Conservation (phyloP, 2,113 vertebrate species). For the Peromyscus leucopus region DNA sequence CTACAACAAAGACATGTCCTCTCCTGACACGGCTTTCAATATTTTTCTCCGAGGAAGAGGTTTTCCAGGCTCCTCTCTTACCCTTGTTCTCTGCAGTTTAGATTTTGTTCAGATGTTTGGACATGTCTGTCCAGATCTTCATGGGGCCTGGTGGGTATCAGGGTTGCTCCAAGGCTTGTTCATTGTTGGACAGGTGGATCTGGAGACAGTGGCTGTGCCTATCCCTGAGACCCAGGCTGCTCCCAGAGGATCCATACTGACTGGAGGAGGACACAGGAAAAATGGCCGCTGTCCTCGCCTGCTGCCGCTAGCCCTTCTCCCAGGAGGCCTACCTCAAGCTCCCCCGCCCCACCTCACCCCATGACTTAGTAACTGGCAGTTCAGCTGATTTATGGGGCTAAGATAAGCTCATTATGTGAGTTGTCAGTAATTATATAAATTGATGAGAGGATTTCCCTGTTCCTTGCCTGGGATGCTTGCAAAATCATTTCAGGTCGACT, state of each 20-base stretch:
- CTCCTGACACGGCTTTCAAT: neutral
- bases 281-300: neutral
- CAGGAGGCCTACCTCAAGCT: neutral
- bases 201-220: neutral
- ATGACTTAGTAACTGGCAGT: neutral
- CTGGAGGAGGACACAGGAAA: neutral
- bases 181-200: neutral
- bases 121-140: constrained; percentile 24
- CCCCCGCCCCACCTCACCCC: neutral
- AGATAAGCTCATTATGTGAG: constrained; percentile 72
- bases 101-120: neutral
- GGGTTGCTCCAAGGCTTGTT: neutral
- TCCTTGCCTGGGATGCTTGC: constrained; percentile 37
- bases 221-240: neutral
- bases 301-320: neutral
- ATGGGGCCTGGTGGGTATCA: constrained; percentile 43
- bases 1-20: neutral
- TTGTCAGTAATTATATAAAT: constrained; percentile 77
- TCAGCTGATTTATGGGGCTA: constrained; percentile 70
- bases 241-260: neutral
- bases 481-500: constrained; percentile 64
- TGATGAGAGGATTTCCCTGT: constrained; percentile 69
- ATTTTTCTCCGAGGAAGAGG: constrained; percentile 40
- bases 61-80: constrained; percentile 55
- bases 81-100: neutral